Percentiles rank a stretch among this genome's conserved stretches.
phyloP scores from a whole-genome alignment of 2,888 invertebrate genomes.

The Scaptomyza polygonia region DNA sequence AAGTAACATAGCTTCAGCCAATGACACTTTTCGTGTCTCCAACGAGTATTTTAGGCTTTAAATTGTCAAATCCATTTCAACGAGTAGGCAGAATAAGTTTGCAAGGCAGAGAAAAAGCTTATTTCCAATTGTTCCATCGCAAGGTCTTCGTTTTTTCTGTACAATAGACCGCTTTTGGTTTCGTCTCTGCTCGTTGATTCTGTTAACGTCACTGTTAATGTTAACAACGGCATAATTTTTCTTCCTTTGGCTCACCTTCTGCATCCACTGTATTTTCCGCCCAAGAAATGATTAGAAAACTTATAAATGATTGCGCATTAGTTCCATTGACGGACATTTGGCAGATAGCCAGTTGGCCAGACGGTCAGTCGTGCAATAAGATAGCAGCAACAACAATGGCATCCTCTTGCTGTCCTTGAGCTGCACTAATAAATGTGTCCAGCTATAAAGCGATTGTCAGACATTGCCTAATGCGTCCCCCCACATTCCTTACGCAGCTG shows the following conservation, averaged over 20 bases:
- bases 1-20: not conserved
- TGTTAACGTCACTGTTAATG: not conserved
- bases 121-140: too few relatives aligned
- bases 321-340: constrained; percentile 46
- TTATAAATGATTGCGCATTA: constrained; percentile 69
- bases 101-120: too few relatives aligned
- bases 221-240: not conserved
- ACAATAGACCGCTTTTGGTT: too few relatives aligned
- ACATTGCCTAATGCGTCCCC: constrained; percentile 64
- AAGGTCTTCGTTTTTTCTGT: too few relatives aligned
- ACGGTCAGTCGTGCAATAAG: constrained; percentile 29
- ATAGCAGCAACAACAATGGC: constrained; percentile 47
- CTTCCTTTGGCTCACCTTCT: not conserved
- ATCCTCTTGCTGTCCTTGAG: constrained; percentile 54
- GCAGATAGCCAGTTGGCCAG: constrained; percentile 27
- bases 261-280: constrained; percentile 37
- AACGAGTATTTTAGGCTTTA: too few relatives aligned
- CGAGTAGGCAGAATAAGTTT: too few relatives aligned
- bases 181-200: not conserved
- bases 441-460: constrained; percentile 66
- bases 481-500: constrained; percentile 3
- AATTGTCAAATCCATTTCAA: too few relatives aligned
- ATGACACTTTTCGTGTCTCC: not conserved
- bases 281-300: constrained; percentile 67
- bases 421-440: constrained; percentile 78